Percentiles rank a stretch among this genome's conserved stretches.
Conservation (phyloP, 2,797 vertebrate species). For the Acropternis orthonyx region DNA sequence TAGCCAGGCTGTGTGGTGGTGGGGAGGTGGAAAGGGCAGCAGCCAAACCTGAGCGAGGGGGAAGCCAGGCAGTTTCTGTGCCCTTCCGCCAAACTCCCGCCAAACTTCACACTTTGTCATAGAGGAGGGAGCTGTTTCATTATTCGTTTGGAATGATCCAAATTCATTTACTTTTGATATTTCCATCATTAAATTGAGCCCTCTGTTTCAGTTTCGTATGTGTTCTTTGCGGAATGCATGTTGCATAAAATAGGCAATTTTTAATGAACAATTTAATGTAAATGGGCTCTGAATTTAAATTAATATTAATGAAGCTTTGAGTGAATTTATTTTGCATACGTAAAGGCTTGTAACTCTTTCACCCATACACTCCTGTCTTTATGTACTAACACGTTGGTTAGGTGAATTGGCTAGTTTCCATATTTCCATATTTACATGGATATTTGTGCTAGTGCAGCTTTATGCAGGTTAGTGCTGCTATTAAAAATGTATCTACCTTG, state of each 20-base stretch:
- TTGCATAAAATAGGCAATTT: slow-evolving; percentile 85
- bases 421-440: slow-evolving; percentile 65
- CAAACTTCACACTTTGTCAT: not conserved
- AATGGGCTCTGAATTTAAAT: slow-evolving; percentile 86
- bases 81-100: slow-evolving; percentile 19
- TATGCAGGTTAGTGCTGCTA: not conserved
- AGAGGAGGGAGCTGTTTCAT: slow-evolving; percentile 18
- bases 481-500: not conserved
- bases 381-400: slow-evolving; percentile 72
- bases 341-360: slow-evolving; percentile 81
- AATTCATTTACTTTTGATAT: slow-evolving; percentile 73
- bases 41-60: not conserved
- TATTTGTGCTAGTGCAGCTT: slow-evolving; percentile 10
- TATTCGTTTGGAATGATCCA: slow-evolving; percentile 57
- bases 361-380: slow-evolving; percentile 76
- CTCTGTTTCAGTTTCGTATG: slow-evolving; percentile 73
- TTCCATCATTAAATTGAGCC: slow-evolving; percentile 73
- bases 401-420: slow-evolving; percentile 71
- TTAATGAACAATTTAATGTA: slow-evolving; percentile 86
- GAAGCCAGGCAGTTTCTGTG: not conserved
- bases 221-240: slow-evolving; percentile 81
- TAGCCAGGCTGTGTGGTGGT: not conserved
- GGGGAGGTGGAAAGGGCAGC: slow-evolving; percentile 41
- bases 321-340: slow-evolving; percentile 87
- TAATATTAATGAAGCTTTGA: slow-evolving; percentile 86